These are phyloP conservation scores for Thaumatotibia leucotreta DNA, from an alignment of 1,140 invertebrate species.

Conservation along the genomic window DNA sequence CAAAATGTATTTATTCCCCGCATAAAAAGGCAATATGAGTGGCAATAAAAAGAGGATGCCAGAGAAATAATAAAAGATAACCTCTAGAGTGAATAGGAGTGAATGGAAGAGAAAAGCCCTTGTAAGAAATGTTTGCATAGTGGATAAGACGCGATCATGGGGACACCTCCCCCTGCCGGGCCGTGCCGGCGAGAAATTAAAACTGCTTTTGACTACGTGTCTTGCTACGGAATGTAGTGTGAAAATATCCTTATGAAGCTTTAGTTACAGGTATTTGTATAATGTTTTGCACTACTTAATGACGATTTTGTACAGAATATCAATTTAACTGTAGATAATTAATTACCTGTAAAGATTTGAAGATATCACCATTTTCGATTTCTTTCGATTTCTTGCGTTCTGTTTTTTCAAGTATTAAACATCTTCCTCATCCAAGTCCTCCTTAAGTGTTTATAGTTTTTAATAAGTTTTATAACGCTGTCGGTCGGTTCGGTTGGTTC, in stretches of 20 bases:
- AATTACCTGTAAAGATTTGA: too few relatives aligned
- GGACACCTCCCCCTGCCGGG: constrained; percentile 50
- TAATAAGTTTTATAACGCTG: too few relatives aligned
- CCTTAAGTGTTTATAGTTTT: too few relatives aligned
- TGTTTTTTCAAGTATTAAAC: too few relatives aligned
- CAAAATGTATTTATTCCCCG: constrained; percentile 75
- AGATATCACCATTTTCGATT: too few relatives aligned
- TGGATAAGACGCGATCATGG: constrained; percentile 70
- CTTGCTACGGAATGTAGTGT: not conserved
- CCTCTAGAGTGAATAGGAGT: constrained; percentile 47
- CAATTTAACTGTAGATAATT: too few relatives aligned
- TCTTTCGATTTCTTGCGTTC: too few relatives aligned
- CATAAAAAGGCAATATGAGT: constrained; percentile 74
- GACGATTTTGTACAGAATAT: too few relatives aligned
- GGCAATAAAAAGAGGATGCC: constrained; percentile 74
- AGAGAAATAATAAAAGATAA: constrained; percentile 75
- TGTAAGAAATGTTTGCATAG: constrained; percentile 72
- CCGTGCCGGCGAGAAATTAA: constrained; percentile 49
- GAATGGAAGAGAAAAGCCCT: constrained; percentile 64
- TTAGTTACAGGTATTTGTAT: too few relatives aligned
- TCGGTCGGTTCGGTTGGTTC: too few relatives aligned
- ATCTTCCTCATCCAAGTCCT: too few relatives aligned
- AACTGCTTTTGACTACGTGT: constrained; percentile 35
- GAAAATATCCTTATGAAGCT: not conserved
- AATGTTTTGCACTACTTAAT: too few relatives aligned